phyloP scores from a whole-genome alignment of 2,888 invertebrate genomes.

The Ochropacha duplaris region DNA sequence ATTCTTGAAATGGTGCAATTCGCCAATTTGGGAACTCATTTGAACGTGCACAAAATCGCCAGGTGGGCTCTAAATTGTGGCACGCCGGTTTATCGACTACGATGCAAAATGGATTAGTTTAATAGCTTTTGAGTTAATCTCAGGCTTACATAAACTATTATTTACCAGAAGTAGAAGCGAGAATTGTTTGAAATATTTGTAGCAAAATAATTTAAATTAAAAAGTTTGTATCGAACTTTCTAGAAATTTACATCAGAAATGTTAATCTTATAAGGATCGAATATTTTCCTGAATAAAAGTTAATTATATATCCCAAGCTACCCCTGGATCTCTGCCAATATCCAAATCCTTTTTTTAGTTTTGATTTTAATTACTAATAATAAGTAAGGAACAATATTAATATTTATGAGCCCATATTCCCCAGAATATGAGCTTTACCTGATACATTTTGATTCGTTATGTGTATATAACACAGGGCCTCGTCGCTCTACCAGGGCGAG shows the following conservation, averaged over 20 bases:
- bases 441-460: too few species aligned
- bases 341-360: too few species aligned
- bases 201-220: neutral
- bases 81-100: neutral
- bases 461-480: neutral
- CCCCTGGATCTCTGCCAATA: too few species aligned
- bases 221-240: neutral
- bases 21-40: neutral
- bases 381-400: too few species aligned
- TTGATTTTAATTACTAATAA: too few species aligned
- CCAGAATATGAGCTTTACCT: too few species aligned
- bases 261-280: neutral
- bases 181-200: neutral
- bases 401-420: too few species aligned
- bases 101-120: neutral
- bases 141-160: neutral
- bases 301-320: too few species aligned
- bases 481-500: conserved; percentile 18
- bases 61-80: conserved; percentile 1
- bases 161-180: neutral
- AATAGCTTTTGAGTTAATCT: neutral
- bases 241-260: neutral
- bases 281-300: too few species aligned
- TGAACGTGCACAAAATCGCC: conserved; percentile 1
- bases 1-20: neutral